These are phyloP conservation scores for Diadumene lineata DNA, from an alignment of 92 coral and sea anemone genomes.

Conservation along the genomic window DNA sequence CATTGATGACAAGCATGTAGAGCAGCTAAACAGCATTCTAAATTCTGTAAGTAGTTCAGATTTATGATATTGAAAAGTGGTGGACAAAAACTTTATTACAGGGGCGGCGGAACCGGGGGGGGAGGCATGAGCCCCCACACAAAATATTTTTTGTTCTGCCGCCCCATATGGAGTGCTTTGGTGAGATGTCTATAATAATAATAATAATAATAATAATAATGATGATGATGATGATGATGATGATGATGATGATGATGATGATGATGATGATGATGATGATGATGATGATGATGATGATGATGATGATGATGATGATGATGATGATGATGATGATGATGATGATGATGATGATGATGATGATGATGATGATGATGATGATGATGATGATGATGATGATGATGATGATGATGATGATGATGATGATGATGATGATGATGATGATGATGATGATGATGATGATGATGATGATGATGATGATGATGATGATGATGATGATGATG, in stretches of 20 bases:
- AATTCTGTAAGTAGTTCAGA: constrained; percentile 42
- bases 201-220: too few species aligned
- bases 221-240: neutral
- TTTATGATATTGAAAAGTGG: too few species aligned
- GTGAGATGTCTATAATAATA: neutral
- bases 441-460: neutral
- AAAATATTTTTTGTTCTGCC: too few species aligned
- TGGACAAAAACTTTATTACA: too few species aligned
- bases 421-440: constrained; percentile 1
- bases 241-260: neutral
- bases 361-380: neutral
- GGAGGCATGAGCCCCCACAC: too few species aligned
- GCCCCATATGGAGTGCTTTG: too few species aligned
- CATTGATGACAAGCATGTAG: constrained; percentile 82
- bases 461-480: neutral
- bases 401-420: neutral
- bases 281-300: neutral
- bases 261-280: neutral
- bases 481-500: neutral
- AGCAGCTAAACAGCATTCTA: constrained; percentile 66
- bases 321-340: neutral
- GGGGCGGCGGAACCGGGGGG: too few species aligned
- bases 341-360: neutral
- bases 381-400: neutral
- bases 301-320: neutral